A percentile compares a stretch with the other conserved stretches of the same genome.
phyloP scores from a whole-genome alignment of 2,113 vertebrate genomes.

The Trachemys scripta region DNA sequence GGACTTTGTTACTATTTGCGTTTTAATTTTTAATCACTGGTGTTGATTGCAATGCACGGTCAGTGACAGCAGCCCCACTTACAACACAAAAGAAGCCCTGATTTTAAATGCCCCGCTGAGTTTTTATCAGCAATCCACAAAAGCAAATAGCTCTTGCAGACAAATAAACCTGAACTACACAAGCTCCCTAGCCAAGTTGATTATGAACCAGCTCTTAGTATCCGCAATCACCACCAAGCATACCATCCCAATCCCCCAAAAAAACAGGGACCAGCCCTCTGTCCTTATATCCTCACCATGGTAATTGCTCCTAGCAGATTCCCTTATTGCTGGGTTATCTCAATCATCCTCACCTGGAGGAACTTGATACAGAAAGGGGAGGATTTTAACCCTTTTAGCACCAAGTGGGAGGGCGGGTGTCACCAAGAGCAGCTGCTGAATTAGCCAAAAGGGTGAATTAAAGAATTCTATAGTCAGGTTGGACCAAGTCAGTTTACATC shows the following conservation, averaged over 20 bases:
- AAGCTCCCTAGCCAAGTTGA: neutral
- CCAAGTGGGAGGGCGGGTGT: neutral
- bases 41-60: neutral
- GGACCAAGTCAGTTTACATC: neutral
- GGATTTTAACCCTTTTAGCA: neutral
- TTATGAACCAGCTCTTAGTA: neutral
- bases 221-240: neutral
- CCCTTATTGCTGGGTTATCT: neutral
- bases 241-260: neutral
- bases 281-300: neutral
- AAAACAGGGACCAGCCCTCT: neutral
- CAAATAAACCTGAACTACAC: neutral
- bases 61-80: neutral
- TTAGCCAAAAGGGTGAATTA: neutral
- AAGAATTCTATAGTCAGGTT: neutral
- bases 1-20: neutral
- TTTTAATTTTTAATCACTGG: neutral
- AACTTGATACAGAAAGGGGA: neutral
- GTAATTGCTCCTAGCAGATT: neutral
- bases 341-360: neutral
- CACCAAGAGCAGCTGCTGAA: neutral
- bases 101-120: neutral
- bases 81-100: rapidly evolving
- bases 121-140: neutral
- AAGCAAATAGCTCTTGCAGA: neutral